phyloP scores from a whole-genome alignment of 2,888 invertebrate species.

The Mechanitis messenoides region DNA sequence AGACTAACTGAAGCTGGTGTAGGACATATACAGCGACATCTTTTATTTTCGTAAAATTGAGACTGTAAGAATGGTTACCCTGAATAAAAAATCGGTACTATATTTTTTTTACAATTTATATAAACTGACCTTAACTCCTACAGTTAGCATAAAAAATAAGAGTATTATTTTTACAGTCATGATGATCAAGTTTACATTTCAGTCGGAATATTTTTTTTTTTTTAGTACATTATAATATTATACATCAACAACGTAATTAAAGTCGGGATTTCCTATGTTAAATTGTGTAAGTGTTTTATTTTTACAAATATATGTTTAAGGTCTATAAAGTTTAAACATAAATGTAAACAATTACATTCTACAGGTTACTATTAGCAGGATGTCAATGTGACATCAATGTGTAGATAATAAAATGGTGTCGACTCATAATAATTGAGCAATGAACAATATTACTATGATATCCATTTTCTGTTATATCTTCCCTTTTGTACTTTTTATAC shows the following conservation, averaged over 20 bases:
- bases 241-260: not conserved
- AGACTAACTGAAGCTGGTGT: conserved; percentile 79
- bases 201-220: conserved; percentile 7
- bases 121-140: conserved; percentile 13
- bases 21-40: conserved; percentile 89
- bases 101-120: not conserved
- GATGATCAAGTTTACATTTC: conserved; percentile 13
- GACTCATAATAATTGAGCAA: no score
- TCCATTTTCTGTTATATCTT: no score
- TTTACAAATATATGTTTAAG: not conserved
- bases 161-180: conserved; percentile 18
- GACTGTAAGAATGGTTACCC: conserved; percentile 52
- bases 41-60: conserved; percentile 85
- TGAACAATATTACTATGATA: no score
- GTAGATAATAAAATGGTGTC: no score
- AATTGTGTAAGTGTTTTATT: not conserved
- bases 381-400: no score
- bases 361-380: no score
- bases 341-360: not conserved
- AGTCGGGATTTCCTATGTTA: not conserved
- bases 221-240: not conserved
- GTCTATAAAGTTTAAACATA: not conserved
- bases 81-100: not conserved
- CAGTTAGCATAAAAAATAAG: conserved; percentile 12
- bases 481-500: no score